Percentiles rank a stretch among this genome's conserved stretches.
These are phyloP conservation scores for Rhinoderma darwinii DNA, from an alignment of 2,113 vertebrate genomes.

Conservation along the genomic window DNA sequence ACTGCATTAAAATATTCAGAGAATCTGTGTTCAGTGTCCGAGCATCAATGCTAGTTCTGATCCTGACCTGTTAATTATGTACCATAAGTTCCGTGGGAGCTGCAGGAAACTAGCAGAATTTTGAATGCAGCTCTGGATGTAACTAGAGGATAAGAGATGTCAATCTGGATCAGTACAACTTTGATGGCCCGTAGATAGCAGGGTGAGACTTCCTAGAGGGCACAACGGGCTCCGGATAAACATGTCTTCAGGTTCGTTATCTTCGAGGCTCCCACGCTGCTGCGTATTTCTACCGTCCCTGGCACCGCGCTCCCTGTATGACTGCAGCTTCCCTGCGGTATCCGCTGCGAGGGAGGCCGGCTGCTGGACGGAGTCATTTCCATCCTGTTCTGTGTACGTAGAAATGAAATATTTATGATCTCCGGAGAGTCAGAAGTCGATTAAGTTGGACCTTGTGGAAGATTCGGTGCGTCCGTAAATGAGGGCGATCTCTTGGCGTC, in stretches of 20 bases:
- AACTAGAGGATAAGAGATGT: background rate
- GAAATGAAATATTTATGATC: constrained; percentile 3
- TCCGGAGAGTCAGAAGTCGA: constrained; percentile 6
- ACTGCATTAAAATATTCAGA: background rate
- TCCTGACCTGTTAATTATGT: background rate
- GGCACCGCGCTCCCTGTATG: no score
- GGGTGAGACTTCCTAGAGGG: no score
- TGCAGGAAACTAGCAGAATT: background rate
- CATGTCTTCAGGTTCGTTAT: no score
- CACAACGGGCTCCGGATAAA: no score
- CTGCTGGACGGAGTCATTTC: background rate
- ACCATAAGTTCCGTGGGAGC: background rate
- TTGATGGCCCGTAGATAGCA: no score
- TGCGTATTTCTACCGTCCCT: no score
- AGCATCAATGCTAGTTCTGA: background rate
- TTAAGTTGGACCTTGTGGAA: background rate
- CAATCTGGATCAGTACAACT: no score
- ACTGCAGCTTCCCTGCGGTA: no score
- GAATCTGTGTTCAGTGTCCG: background rate
- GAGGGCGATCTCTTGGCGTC: background rate
- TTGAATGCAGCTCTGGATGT: background rate
- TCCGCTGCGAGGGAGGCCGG: background rate
- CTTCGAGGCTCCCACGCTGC: no score
- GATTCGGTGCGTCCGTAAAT: background rate
- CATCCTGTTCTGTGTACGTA: background rate